phyloP scores from a whole-genome alignment of 1,140 invertebrate genomes.

The Gonioctena quinquepunctata region DNA sequence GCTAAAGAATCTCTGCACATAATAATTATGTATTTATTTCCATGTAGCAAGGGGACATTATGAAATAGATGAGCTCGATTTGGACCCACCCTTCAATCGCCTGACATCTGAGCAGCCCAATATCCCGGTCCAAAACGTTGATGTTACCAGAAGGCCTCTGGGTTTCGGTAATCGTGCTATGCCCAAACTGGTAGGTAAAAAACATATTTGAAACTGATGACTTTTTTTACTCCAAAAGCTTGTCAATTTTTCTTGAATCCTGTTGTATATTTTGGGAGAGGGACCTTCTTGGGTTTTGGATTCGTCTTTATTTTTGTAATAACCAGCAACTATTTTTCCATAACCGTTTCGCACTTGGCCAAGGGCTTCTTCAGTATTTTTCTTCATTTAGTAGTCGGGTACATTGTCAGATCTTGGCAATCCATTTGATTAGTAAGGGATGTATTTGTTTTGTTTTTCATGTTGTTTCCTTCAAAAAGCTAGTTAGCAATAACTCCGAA shows the following conservation, averaged over 20 bases:
- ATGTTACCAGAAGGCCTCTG: conserved; percentile 41
- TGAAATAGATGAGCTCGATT: conserved; percentile 36
- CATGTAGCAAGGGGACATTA: conserved; percentile 34
- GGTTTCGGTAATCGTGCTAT: conserved; percentile 46
- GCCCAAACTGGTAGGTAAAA: conserved; percentile 47
- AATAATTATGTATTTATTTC: conserved; percentile 17
- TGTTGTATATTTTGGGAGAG: no score
- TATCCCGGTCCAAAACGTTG: conserved; percentile 44
- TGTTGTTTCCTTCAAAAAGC: no score
- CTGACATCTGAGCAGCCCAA: conserved; percentile 46
- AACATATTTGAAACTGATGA: neutral
- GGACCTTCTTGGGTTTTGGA: no score
- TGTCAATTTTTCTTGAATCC: neutral
- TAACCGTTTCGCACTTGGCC: no score
- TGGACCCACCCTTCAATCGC: conserved; percentile 41
- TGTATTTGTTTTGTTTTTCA: no score
- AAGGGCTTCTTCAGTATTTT: no score
- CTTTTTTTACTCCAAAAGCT: no score
- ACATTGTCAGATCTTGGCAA: no score
- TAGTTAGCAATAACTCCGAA: no score
- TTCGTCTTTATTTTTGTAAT: neutral
- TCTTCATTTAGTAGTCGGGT: no score
- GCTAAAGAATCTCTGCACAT: neutral
- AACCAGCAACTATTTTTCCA: no score
- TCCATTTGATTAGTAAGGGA: no score